These are phyloP conservation scores for Drosophila dunni DNA, from an alignment of 1,140 invertebrate species.

Conservation along the genomic window DNA sequence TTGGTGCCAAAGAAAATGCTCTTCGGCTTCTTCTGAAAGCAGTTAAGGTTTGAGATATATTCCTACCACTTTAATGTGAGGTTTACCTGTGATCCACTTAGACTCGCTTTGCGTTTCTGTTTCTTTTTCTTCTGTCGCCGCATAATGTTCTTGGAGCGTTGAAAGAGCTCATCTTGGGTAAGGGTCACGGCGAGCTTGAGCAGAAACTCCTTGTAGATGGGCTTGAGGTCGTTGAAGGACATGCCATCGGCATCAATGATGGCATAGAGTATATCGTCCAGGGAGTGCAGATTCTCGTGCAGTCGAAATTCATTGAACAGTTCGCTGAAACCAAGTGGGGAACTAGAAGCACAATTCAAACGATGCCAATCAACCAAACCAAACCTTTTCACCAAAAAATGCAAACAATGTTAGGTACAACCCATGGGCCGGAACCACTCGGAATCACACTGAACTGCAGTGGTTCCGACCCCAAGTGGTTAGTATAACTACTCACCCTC, in stretches of 20 bases:
- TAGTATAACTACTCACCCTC: conserved; percentile 77
- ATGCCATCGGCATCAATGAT: conserved; percentile 96
- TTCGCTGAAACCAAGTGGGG: conserved; percentile 92
- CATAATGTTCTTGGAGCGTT: conserved; percentile 95
- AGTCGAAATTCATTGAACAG: conserved; percentile 93
- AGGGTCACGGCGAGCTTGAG: conserved; percentile 93
- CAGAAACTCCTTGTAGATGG: conserved; percentile 95
- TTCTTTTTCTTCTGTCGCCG: conserved; percentile 90
- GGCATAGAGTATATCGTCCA: conserved; percentile 94
- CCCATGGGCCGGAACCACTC: conserved; percentile 32
- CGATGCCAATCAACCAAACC: conserved; percentile 77
- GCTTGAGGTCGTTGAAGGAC: conserved; percentile 96
- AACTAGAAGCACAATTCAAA: conserved; percentile 86
- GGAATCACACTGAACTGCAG: neutral
- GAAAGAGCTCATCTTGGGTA: conserved; percentile 95
- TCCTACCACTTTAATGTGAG: no score
- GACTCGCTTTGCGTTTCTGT: conserved; percentile 85
- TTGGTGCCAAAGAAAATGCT: conserved; percentile 86
- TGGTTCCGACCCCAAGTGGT: conserved; percentile 26
- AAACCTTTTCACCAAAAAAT: conserved; percentile 71
- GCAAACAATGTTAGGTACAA: conserved; percentile 54
- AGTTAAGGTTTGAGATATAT: no score
- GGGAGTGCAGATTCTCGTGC: conserved; percentile 93
- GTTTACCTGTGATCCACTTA: conserved; percentile 61
- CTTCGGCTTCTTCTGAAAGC: conserved; percentile 85